Evolutionary conservation across 2,888 invertebrate genomes (phyloP), one percentile per base, ranked within the genome.

Genomic region (Pycnomerus fuliginosus): DNA sequence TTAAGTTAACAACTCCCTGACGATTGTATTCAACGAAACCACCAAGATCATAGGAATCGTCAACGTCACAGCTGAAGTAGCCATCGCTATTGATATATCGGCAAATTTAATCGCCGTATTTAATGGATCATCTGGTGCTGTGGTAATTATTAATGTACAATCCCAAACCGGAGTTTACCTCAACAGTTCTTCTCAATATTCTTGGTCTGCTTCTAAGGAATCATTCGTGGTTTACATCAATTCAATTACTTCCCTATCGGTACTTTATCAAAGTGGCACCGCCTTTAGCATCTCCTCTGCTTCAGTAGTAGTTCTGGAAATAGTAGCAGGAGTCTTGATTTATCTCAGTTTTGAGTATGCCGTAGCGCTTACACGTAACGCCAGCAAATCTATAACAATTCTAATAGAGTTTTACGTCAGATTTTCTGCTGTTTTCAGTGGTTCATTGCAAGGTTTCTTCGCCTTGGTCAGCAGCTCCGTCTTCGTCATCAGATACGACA

Each of bases 21-120:
- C 20, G 8, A 4, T 20, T 5, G 20, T 20, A 8, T 25, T 13
- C 30, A 30, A 30, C 16, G 30, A 14, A 30, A 30, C 7, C 30
- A 30, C 12, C 5, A 7, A 7, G 4, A 12, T 30, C 4, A 4
- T 30, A n/a, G 30, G n/a, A 5, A 12, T 30, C 4, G 30, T 30
- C 3, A 30, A 30, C 30, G 30, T 12, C 3, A 15, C 14, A 7
- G 30, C 30, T 12, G 4, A n/a, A 10, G 30, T 30, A 3, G 30
- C 30, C 5, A 5, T 30, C 4, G 13, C 14, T 4, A 15, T 31
- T n/a, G 31, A 31, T 16, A 14, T 31, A 12, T 15, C 14, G n/a
- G 31, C 31, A 2, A 31, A 31, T 16, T 15, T 31, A 2, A n/a
- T 31, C 3, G 14, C 11, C 14, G 31, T 16, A n/a, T 16, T 31